Conservation (phyloP, 2,888 invertebrate species). For the Zonitis immaculata region DNA sequence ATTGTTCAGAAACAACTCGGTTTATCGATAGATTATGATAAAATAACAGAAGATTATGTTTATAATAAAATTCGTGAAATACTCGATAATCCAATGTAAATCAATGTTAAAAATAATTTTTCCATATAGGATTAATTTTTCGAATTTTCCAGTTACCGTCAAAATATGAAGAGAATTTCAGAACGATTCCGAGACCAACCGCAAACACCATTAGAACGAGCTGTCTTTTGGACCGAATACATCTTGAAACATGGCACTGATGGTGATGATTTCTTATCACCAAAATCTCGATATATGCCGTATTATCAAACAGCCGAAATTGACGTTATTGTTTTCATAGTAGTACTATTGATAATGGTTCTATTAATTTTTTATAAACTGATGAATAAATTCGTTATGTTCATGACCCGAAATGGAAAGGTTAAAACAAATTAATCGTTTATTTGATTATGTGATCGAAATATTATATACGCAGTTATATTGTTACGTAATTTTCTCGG, state of each 20-base stretch:
- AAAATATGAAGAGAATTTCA: constrained; percentile 21
- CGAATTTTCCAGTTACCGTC: constrained; percentile 20
- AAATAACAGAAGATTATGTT: constrained; percentile 24
- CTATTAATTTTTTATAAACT: too few relatives aligned
- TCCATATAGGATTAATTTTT: background rate
- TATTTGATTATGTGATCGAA: too few relatives aligned
- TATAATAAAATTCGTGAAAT: constrained; percentile 23
- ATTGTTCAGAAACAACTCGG: constrained; percentile 31
- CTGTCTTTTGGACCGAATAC: constrained; percentile 26
- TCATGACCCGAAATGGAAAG: too few relatives aligned
- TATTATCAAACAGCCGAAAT: background rate
- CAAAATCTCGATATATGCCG: background rate
- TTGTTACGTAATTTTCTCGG: too few relatives aligned
- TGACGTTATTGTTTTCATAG: background rate
- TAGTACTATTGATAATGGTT: background rate
- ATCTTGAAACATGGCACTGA: constrained; percentile 22
- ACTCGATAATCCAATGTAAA: constrained; percentile 25
- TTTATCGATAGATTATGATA: constrained; percentile 21
- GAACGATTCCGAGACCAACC: constrained; percentile 19
- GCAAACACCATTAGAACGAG: constrained; percentile 22
- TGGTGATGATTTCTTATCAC: constrained; percentile 17
- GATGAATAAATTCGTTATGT: too few relatives aligned
- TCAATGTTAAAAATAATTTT: background rate
- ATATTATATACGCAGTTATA: too few relatives aligned
- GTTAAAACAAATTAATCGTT: too few relatives aligned